Conservation (phyloP, 2,797 vertebrate species). For the Todus mexicanus region DNA sequence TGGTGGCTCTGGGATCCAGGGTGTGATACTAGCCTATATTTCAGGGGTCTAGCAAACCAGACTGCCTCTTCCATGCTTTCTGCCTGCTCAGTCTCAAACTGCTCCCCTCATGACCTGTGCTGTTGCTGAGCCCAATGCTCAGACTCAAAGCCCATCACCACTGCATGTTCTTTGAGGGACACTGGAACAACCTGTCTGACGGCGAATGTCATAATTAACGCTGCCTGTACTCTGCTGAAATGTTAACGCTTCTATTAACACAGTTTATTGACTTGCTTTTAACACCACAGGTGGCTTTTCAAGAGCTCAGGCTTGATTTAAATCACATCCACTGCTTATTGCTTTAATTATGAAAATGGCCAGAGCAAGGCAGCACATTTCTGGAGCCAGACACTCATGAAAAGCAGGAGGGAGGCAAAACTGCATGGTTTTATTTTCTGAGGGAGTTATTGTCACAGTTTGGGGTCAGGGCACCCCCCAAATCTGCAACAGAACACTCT, state of each 20-base stretch:
- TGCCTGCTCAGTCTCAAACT: neutral
- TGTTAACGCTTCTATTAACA: constrained; percentile 44
- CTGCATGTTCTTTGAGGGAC: neutral
- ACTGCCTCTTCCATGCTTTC: neutral
- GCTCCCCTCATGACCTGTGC: neutral
- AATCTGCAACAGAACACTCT: no score
- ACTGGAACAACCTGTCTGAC: neutral
- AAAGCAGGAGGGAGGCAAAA: neutral
- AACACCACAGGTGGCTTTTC: constrained; percentile 61
- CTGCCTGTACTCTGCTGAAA: neutral
- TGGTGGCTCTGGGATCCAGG: neutral
- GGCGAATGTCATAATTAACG: neutral
- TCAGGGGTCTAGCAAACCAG: neutral
- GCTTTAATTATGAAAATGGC: constrained; percentile 45
- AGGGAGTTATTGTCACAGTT: no score
- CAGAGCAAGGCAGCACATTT: neutral
- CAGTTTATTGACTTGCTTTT: constrained; percentile 50
- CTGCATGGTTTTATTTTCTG: neutral
- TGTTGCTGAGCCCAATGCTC: neutral
- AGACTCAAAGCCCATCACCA: neutral
- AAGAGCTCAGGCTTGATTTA: constrained; percentile 42
- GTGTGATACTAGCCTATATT: neutral
- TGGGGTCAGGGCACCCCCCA: no score
- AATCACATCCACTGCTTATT: constrained; percentile 30
- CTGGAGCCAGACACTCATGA: neutral